A percentile compares a stretch with the other conserved stretches of the same genome.
Conservation (phyloP, 2,113 vertebrate genomes). For the Merops nubicus region DNA sequence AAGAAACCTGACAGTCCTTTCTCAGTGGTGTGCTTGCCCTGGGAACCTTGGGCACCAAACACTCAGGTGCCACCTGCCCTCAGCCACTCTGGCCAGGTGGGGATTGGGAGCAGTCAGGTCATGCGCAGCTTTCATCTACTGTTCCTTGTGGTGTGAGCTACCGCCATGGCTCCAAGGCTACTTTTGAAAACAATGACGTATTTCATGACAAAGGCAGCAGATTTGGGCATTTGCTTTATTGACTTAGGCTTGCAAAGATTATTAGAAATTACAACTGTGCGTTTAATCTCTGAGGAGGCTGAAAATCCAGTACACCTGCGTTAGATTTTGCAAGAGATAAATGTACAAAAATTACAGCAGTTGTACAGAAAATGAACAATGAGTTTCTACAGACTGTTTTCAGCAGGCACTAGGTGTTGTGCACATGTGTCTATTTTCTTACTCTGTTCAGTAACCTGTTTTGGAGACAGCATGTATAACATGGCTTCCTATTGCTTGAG, state of each 20-base stretch:
- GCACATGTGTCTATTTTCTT: background rate
- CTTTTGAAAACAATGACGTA: background rate
- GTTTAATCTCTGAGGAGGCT: background rate
- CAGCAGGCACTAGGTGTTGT: background rate
- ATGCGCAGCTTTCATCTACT: background rate
- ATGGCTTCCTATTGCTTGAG: background rate
- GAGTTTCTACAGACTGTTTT: background rate
- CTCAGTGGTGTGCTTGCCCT: background rate
- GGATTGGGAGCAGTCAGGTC: background rate
- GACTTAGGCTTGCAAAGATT: background rate
- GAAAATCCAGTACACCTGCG: background rate
- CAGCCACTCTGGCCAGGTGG: fast-evolving
- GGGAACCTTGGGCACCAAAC: background rate
- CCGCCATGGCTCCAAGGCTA: background rate
- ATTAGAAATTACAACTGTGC: background rate
- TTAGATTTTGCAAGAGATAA: background rate
- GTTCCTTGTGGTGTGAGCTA: background rate
- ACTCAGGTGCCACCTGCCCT: background rate
- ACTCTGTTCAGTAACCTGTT: background rate
- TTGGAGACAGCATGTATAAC: background rate
- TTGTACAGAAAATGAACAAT: background rate
- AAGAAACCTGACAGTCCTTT: background rate
- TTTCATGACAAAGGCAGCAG: background rate
- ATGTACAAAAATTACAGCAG: background rate
- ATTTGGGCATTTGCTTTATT: background rate